Base-by-base conservation (phyloP, 2,113 vertebrate genomes). In the Aviceda subcristata region DNA sequence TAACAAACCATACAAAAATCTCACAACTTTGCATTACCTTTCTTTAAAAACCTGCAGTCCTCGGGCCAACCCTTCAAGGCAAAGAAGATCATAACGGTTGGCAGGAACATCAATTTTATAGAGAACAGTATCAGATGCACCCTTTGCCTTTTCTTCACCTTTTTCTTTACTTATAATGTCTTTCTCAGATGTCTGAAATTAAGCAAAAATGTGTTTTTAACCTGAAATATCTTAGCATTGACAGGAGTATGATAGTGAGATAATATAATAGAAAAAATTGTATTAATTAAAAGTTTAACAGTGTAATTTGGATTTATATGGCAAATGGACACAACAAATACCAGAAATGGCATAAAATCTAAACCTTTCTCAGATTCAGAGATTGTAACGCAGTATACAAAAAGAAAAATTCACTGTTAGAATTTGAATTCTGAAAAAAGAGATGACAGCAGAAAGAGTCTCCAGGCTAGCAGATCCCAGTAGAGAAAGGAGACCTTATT, bases 101-200 rank as follows among this genome's bases (percentile, higher is more conserved):
- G 99, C 99, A 29, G 99, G 99, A 38, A 99, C 99, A 24, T 99
- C 99, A 3, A 99, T 99, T 98, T 99, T 99, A 93, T 99, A 99
- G 56, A 99, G 96, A 87, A 99, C 21, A 0, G 98, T 93, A n/a
- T 99, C 99, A 8, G 99, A 99, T 2, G 99, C 99, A 10, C 98
- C 99, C 11, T 98, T 98, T 13, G 99, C 99, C 94, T 99, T 99
- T 91, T 96, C 96, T 94, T 99, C 98, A 0, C 99, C 99, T 97
- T 99, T 99, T 90, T 99, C 99, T 83, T 98, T 98, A 96, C 98
- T 99, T 97, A 99, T 99, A 83, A 99, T 98, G 78, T 99, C 99
- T 95, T 99, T 99, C 97, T 99, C 99, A 8, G 99, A 99, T 23
- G 99, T 99, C 99, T 99, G 97, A 62, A 98, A 97, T 74, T 9